phyloP scores from a whole-genome alignment of 2,797 vertebrate genomes.

The Enteromius mattozi region DNA sequence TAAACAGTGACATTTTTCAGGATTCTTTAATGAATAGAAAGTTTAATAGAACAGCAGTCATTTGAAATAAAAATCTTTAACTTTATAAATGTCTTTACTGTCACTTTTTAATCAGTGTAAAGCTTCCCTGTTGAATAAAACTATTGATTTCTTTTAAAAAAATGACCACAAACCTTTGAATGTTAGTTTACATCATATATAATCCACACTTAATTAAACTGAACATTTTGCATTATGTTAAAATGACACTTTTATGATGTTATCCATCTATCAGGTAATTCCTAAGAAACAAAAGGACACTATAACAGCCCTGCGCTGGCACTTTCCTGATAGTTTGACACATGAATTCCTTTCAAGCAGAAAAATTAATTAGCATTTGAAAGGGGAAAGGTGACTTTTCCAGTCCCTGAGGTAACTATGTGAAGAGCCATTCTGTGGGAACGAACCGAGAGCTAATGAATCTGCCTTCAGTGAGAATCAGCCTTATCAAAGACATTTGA shows the following conservation, averaged over 20 bases:
- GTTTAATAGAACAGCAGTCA: not conserved
- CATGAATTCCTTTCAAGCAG: not conserved
- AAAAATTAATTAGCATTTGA: conserved; percentile 47
- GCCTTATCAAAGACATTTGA: conserved; percentile 3
- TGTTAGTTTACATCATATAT: not conserved
- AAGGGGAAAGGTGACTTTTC: conserved; percentile 45
- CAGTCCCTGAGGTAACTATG: conserved; percentile 15
- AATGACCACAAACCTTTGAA: not conserved
- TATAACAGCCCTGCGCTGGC: not conserved
- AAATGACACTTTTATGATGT: not conserved
- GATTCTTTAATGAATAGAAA: not conserved
- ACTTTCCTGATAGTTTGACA: not conserved
- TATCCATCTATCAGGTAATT: conserved; percentile 13
- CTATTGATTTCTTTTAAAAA: not conserved
- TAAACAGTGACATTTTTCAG: not conserved
- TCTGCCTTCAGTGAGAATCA: not conserved
- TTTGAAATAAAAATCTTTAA: not conserved
- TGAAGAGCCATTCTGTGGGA: conserved; percentile 22
- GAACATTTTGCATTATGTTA: not conserved
- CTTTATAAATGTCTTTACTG: not conserved
- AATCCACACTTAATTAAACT: conserved; percentile 11
- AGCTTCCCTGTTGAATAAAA: not conserved
- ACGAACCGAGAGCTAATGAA: conserved; percentile 10
- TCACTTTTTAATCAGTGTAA: not conserved
- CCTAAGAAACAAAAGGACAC: conserved; percentile 32